Conservation (phyloP, 2,888 invertebrate species). For the Podabrus alpinus region DNA sequence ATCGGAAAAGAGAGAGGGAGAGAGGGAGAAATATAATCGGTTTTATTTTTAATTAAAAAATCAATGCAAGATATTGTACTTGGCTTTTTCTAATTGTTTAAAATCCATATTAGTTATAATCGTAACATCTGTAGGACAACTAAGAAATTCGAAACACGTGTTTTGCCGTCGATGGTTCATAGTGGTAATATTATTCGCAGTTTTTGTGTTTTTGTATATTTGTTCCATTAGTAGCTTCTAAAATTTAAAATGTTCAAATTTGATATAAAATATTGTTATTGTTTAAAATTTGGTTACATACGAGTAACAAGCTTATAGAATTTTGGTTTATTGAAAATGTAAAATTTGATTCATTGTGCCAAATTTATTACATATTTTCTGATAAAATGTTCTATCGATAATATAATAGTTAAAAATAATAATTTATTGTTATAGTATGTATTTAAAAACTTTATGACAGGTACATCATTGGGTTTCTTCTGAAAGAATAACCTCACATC, state of each 20-base stretch:
- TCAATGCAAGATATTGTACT: background rate
- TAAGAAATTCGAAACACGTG: background rate
- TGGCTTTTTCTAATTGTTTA: background rate
- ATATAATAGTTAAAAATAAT: background rate
- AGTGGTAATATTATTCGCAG: too few relatives aligned
- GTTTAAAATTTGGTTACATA: too few relatives aligned
- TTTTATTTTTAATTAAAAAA: background rate
- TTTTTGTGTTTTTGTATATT: too few relatives aligned
- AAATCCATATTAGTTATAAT: background rate
- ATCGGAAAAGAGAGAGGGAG: background rate
- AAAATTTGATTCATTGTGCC: too few relatives aligned
- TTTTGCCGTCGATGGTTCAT: too few relatives aligned
- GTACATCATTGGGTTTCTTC: constrained; percentile 1
- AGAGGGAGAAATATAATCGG: too few relatives aligned
- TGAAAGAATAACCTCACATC: constrained; percentile 39
- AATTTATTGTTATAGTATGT: background rate
- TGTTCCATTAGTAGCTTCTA: too few relatives aligned
- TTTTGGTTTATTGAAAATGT: too few relatives aligned
- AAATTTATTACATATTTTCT: background rate
- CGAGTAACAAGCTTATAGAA: too few relatives aligned
- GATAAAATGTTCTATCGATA: background rate
- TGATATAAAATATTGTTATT: too few relatives aligned
- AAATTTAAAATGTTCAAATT: too few relatives aligned
- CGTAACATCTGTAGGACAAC: too few relatives aligned
- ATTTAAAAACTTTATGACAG: background rate